A percentile compares a stretch with the other conserved stretches of the same genome.
Conservation (phyloP, 2,113 vertebrate genomes). For the Grus americana region DNA sequence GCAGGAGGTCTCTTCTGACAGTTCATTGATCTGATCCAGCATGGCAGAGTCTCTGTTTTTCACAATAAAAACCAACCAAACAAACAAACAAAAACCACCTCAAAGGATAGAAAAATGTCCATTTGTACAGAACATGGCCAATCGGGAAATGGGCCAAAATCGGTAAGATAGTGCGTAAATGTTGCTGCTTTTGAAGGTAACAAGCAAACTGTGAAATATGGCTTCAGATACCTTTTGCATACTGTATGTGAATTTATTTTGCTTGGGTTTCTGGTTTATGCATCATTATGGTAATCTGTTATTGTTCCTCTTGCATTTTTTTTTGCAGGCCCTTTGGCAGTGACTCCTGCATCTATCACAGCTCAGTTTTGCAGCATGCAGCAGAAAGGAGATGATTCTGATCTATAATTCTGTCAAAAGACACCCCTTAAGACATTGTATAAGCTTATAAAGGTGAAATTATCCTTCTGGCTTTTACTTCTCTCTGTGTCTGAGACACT, state of each 20-base stretch:
- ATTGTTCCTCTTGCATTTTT: slow-evolving; percentile 11
- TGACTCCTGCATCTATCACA: not conserved
- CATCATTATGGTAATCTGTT: not conserved
- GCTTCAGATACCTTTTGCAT: not conserved
- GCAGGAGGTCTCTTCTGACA: not conserved
- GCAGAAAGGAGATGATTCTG: not conserved
- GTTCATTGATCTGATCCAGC: not conserved
- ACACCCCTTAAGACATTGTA: not conserved
- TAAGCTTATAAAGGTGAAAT: slow-evolving; percentile 19
- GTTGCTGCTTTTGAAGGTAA: not conserved
- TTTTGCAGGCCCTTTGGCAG: slow-evolving; percentile 12
- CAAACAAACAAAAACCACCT: too few relatives aligned
- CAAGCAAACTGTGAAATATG: not conserved
- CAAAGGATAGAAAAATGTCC: not conserved
- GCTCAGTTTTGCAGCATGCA: not conserved
- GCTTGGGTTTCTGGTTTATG: not conserved
- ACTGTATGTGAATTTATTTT: not conserved
- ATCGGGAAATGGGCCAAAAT: not conserved
- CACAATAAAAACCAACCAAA: not conserved
- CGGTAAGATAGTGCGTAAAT: not conserved
- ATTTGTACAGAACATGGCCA: not conserved
- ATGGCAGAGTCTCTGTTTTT: not conserved
- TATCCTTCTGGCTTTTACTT: not conserved
- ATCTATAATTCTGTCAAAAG: slow-evolving; percentile 23
- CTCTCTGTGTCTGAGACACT: not conserved